These are phyloP conservation scores for Seriola dumerili DNA, from an alignment of 2,113 vertebrate genomes.

Conservation along the genomic window DNA sequence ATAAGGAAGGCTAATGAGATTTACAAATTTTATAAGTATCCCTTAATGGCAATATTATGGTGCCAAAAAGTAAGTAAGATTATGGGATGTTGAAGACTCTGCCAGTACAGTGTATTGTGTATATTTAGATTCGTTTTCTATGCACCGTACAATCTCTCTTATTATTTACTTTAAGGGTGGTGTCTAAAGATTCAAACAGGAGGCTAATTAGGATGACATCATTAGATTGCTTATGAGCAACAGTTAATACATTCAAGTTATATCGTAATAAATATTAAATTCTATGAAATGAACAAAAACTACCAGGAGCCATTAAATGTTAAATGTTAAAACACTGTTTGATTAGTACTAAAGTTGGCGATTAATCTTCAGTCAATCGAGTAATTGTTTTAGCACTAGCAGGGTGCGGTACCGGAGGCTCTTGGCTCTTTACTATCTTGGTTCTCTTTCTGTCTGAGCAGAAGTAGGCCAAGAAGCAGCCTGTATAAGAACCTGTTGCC, in stretches of 20 bases:
- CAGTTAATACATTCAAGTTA: background rate
- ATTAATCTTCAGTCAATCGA: background rate
- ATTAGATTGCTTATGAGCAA: background rate
- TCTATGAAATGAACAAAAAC: background rate
- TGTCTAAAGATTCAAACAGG: no score
- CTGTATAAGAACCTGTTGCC: conserved; percentile 57
- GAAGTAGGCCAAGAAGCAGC: conserved; percentile 28
- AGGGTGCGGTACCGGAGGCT: background rate
- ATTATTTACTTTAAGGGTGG: no score
- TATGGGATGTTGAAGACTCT: no score
- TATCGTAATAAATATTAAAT: background rate
- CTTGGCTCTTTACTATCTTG: background rate
- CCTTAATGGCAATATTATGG: no score
- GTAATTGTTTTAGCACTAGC: background rate
- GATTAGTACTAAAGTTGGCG: background rate
- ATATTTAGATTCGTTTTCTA: no score
- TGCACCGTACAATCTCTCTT: no score
- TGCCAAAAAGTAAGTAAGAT: no score
- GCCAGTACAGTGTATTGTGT: no score
- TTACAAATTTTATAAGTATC: background rate
- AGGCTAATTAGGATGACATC: no score
- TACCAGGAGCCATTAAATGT: background rate
- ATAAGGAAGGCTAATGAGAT: background rate
- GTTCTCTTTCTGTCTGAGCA: conserved; percentile 3
- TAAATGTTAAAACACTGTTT: background rate